Conservation (phyloP, 2,888 invertebrate genomes). For the Chrysolina americana region DNA sequence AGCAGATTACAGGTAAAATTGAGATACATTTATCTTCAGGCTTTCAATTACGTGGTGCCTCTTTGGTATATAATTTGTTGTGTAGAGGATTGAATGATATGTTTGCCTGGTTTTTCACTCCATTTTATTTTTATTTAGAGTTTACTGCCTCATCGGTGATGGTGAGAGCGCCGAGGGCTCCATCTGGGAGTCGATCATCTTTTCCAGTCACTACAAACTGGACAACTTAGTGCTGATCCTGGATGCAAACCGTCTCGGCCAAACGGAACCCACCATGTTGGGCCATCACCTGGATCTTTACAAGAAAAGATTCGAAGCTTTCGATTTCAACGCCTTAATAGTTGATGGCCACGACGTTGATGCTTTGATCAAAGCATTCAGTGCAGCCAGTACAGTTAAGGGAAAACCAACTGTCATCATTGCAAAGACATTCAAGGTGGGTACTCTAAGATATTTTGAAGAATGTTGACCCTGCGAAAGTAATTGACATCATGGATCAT, state of each 20-base stretch:
- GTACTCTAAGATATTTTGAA: too few relatives aligned
- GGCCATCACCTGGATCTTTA: conserved; percentile 91
- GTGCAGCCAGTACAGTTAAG: conserved; percentile 80
- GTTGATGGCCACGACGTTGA: conserved; percentile 97
- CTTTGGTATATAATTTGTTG: too few relatives aligned
- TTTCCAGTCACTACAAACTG: conserved; percentile 93
- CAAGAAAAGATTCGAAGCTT: conserved; percentile 86
- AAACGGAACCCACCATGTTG: conserved; percentile 94
- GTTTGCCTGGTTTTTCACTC: too few relatives aligned
- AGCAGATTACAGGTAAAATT: conserved; percentile 78
- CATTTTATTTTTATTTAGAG: conserved; percentile 72
- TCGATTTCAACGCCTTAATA: conserved; percentile 90
- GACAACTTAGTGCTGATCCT: conserved; percentile 97
- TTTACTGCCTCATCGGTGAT: conserved; percentile 96
- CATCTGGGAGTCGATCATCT: conserved; percentile 96
- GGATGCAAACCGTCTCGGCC: conserved; percentile 97
- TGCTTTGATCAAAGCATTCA: conserved; percentile 89
- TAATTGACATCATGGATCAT: too few relatives aligned
- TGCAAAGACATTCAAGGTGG: conserved; percentile 91
- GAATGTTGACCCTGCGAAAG: too few relatives aligned
- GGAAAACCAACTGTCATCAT: conserved; percentile 93
- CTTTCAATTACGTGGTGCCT: too few relatives aligned
- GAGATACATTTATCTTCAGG: too few relatives aligned
- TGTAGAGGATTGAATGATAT: too few relatives aligned
- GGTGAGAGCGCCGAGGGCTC: conserved; percentile 99